phyloP scores from a whole-genome alignment of 2,888 invertebrate genomes.

The Rhynchonema sp. region DNA sequence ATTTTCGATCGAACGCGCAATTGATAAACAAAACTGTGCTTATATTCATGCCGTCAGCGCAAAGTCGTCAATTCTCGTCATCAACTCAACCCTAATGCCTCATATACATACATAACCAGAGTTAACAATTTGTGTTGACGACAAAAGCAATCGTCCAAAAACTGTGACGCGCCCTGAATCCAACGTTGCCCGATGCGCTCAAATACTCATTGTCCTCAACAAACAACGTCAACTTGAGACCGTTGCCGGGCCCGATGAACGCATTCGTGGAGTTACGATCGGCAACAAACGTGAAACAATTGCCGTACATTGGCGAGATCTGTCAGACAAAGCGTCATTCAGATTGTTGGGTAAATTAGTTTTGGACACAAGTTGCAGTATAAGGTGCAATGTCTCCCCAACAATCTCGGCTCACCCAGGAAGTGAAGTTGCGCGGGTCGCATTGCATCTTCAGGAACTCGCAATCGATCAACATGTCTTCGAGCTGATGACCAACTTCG shows the following conservation, averaged over 20 bases:
- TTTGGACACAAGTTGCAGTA: too few relatives aligned
- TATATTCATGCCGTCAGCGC: too few relatives aligned
- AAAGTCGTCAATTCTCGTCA: too few relatives aligned
- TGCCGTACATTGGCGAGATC: not conserved
- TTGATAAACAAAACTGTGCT: too few relatives aligned
- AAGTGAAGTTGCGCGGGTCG: constrained; percentile 1
- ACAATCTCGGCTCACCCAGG: not conserved
- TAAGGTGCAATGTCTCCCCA: not conserved
- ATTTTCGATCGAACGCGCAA: too few relatives aligned
- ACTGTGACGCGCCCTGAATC: not conserved
- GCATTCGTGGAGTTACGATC: not conserved
- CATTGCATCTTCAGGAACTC: not conserved
- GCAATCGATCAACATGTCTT: constrained; percentile 3
- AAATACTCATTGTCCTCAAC: not conserved
- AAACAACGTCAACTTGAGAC: not conserved
- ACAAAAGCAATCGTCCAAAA: not conserved
- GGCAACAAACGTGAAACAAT: not conserved
- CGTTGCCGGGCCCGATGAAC: not conserved
- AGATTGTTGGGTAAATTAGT: too few relatives aligned
- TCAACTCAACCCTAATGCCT: too few relatives aligned
- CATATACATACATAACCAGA: too few relatives aligned
- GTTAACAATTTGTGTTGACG: too few relatives aligned
- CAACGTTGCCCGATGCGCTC: not conserved
- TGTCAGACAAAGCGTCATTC: not conserved
- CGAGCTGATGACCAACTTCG: not conserved